These are phyloP conservation scores for Scolanthus callimorphus DNA, from an alignment of 92 coral and sea anemone genomes.

Conservation along the genomic window DNA sequence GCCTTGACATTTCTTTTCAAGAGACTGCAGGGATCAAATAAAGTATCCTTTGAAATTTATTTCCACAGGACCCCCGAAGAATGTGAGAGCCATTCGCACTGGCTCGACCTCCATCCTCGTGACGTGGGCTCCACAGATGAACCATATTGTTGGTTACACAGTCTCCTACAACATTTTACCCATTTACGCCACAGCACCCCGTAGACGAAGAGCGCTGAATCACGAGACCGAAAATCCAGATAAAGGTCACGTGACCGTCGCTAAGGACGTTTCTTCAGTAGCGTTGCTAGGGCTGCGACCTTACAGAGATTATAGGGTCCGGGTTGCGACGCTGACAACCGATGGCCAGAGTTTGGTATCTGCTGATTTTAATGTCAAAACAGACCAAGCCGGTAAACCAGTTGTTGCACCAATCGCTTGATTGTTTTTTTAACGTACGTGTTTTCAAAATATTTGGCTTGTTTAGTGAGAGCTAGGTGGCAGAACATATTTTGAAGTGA, in stretches of 20 bases:
- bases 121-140: not conserved
- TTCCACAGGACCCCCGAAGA: not conserved
- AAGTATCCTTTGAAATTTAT: too few relatives aligned
- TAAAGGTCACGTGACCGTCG: slow-evolving; percentile 23
- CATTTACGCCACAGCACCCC: not conserved
- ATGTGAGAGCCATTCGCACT: not conserved
- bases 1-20: too few relatives aligned
- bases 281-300: slow-evolving; percentile 20
- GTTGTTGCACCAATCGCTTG: too few relatives aligned
- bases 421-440: too few relatives aligned
- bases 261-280: slow-evolving; percentile 30
- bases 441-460: too few relatives aligned
- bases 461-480: too few relatives aligned
- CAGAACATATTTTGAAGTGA: too few relatives aligned
- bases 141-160: not conserved
- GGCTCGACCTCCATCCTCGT: not conserved
- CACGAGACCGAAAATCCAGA: not conserved
- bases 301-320: slow-evolving; percentile 33
- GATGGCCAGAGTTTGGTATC: slow-evolving; percentile 26
- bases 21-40: too few relatives aligned
- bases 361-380: slow-evolving; percentile 38
- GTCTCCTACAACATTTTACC: not conserved
- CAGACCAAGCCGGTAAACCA: slow-evolving; percentile 36
- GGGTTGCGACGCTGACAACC: slow-evolving; percentile 22
- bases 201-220: not conserved